phyloP scores from a whole-genome alignment of 2,113 vertebrate species.

The Ursus arctos region DNA sequence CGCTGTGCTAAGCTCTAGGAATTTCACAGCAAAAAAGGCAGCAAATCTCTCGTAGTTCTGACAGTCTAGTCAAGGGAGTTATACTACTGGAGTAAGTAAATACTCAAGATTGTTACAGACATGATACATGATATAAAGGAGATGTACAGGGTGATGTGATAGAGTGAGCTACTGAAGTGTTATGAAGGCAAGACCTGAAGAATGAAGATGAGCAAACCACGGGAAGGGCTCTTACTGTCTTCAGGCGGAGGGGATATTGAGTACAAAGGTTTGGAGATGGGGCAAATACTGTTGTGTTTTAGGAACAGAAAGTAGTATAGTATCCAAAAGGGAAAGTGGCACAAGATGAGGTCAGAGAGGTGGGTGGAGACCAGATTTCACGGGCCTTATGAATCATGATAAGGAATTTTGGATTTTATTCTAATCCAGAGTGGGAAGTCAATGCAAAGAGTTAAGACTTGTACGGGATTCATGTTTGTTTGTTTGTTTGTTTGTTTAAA shows the following conservation, averaged over 20 bases:
- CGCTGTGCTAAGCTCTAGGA: not conserved
- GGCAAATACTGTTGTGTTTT: not conserved
- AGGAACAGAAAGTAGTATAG: not conserved
- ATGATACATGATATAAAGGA: not conserved
- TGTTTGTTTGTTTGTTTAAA: not conserved
- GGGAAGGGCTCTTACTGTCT: not conserved
- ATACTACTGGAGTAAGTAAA: not conserved
- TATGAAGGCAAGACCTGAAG: not conserved
- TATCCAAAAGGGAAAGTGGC: not conserved
- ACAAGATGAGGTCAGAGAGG: not conserved
- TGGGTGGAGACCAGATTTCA: not conserved
- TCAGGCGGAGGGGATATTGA: not conserved
- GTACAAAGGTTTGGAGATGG: not conserved
- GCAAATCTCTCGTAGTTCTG: not conserved
- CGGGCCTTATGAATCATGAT: not conserved
- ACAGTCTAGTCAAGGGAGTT: not conserved
- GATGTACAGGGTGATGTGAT: not conserved
- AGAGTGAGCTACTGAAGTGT: not conserved
- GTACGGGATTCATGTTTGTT: not conserved
- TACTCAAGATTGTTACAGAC: not conserved
- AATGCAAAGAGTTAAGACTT: not conserved
- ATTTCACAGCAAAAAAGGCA: conserved; percentile 4
- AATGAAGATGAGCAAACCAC: not conserved
- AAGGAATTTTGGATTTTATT: conserved; percentile 13
- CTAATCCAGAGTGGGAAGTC: not conserved